Evolutionary conservation across 1,140 invertebrate genomes (phyloP), one percentile per base, ranked within the genome.

Genomic region (Bombus breviceps): DNA sequence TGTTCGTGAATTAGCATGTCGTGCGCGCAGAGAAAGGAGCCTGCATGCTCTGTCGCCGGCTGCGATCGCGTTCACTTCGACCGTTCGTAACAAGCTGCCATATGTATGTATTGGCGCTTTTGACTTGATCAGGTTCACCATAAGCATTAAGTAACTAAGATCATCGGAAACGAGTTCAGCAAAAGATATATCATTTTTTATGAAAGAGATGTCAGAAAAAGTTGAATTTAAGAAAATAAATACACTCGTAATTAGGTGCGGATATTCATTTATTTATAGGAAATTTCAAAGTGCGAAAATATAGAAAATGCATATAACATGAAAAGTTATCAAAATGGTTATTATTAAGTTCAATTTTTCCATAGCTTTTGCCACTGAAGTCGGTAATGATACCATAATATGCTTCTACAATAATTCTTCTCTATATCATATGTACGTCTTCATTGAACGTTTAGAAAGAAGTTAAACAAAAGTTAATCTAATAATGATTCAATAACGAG

Each of bases 1-100:
- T 47, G 66, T 57, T 57, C 64, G 32, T 66, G 39, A 43, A 75
- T 66, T 66, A 82, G 76, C 57, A 64, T 86, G 47, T 41, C 41
- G 12, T 10, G 43, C 8, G 9, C 18, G 32, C 12, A 74, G 57
- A 53, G 57, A 79, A 80, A 85, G 78, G 68, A 43, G 57, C 10
- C 6, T 32, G 37, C 57, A 22, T 12, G 34, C 37, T 68, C 28
- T 37, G 41, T 22, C 1, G 28, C 3, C 12, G 22, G 8, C 25
- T 25, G 32, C 10, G 47, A 47, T 15, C 28, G 4, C 13, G 0
- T 68, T 34, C 8, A 53, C 37, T 53, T 77, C 32, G n/a, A 32
- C 41, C 13, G 10, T 71, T 47, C 3, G 0, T 13, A 18, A 10
- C 15, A 9, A 34, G 13, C 3, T 39, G 18, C 37, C 22, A 32